Conservation (phyloP, 2,113 vertebrate species). For the Phylloscopus trochilus region DNA sequence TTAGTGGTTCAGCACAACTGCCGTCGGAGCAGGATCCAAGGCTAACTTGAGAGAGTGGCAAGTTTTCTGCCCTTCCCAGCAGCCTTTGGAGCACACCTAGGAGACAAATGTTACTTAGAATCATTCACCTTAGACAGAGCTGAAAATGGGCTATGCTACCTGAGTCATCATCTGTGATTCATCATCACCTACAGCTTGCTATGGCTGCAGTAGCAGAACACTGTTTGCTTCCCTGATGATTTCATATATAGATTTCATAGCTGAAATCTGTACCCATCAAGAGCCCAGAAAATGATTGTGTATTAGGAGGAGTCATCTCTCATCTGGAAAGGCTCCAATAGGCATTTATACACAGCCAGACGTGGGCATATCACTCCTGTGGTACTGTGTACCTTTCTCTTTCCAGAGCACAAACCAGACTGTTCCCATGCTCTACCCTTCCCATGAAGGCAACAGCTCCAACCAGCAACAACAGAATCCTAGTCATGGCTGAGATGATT, state of each 20-base stretch:
- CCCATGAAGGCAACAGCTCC: not conserved
- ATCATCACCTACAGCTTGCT: not conserved
- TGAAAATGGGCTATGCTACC: not conserved
- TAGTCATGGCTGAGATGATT: not conserved
- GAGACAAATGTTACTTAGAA: not conserved
- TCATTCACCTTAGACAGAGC: not conserved
- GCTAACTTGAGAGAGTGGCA: not conserved
- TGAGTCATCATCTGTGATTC: not conserved
- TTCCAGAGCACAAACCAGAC: not conserved
- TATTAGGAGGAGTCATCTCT: not conserved
- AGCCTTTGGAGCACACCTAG: not conserved
- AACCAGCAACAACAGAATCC: not conserved
- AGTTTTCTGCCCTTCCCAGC: not conserved
- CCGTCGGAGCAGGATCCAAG: not conserved
- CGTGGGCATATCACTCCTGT: not conserved
- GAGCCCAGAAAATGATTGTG: not conserved
- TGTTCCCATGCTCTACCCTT: accelerated
- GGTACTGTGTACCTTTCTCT: not conserved
- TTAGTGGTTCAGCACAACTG: not conserved
- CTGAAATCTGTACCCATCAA: not conserved
- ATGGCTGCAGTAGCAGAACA: not conserved
- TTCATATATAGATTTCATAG: not conserved
- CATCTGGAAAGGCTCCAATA: not conserved
- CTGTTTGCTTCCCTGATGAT: not conserved
- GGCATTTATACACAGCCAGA: not conserved